A percentile compares a stretch with the other conserved stretches of the same genome.
Evolutionary conservation across 2,888 invertebrate species (phyloP).

Genomic region (Phragmatobia fuliginosa): DNA sequence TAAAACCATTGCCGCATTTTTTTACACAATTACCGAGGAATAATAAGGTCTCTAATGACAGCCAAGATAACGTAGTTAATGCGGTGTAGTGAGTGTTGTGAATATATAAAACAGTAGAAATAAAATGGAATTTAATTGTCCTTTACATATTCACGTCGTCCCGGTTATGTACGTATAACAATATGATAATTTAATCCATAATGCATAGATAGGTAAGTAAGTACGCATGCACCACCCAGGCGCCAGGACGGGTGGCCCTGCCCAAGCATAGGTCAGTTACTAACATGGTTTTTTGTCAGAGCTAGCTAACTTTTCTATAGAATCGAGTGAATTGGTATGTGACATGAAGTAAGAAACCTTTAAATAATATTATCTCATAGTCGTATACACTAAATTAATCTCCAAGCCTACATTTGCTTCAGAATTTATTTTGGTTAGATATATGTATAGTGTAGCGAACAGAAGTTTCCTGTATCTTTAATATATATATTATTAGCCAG

Average conservation of each 20-base stretch:
- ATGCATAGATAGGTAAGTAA: constrained; percentile 52
- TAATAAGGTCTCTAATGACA: constrained; percentile 30
- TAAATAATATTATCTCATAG: neutral
- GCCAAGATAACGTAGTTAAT: constrained; percentile 8
- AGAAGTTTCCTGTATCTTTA: neutral
- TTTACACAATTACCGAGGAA: constrained; percentile 41
- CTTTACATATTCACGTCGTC: constrained; percentile 7
- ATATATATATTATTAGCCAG: constrained; percentile 9
- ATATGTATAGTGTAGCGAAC: neutral
- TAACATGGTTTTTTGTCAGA: constrained; percentile 47
- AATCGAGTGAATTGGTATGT: neutral
- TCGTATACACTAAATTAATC: neutral
- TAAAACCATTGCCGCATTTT: constrained; percentile 37
- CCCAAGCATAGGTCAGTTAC: constrained; percentile 78
- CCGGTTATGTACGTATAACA: constrained; percentile 54
- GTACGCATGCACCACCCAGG: constrained; percentile 71
- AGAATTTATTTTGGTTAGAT: neutral
- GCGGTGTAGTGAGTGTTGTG: neutral
- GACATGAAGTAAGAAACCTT: neutral
- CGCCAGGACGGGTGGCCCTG: constrained; percentile 54
- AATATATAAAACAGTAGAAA: neutral
- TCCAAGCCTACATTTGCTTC: neutral
- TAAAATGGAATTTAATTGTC: neutral
- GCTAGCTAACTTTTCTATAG: neutral
- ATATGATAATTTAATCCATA: constrained; percentile 59